Conservation (phyloP, 2,797 vertebrate genomes). For the Staurois parvus region DNA sequence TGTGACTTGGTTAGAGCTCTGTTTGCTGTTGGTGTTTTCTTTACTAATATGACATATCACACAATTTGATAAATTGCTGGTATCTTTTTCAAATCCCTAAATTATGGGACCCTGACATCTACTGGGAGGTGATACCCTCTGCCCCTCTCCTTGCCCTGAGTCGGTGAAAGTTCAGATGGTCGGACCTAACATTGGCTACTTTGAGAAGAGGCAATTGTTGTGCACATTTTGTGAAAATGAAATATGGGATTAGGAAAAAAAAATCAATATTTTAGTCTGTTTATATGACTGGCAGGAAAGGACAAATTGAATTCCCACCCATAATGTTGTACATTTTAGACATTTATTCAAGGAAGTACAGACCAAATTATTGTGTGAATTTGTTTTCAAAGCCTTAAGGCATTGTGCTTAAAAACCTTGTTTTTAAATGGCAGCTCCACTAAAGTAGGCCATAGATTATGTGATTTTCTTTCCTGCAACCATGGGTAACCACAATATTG, state of each 20-base stretch:
- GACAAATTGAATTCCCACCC: too few relatives aligned
- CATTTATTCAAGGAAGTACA: too few relatives aligned
- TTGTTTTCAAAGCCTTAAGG: too few relatives aligned
- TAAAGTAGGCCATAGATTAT: too few relatives aligned
- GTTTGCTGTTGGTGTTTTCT: background rate
- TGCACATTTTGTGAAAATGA: background rate
- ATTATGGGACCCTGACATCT: conserved; percentile 25
- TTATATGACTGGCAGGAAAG: too few relatives aligned
- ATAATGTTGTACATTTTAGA: too few relatives aligned
- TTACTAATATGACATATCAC: conserved; percentile 42
- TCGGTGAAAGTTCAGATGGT: conserved; percentile 20
- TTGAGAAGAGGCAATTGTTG: background rate
- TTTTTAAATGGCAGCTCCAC: too few relatives aligned
- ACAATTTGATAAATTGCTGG: conserved; percentile 48
- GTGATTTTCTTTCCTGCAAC: too few relatives aligned
- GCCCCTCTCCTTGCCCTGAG: background rate
- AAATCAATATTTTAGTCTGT: too few relatives aligned
- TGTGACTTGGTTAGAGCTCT: conserved; percentile 2
- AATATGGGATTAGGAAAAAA: background rate
- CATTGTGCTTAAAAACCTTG: too few relatives aligned
- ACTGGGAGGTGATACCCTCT: conserved; percentile 1
- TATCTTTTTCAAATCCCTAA: conserved; percentile 14
- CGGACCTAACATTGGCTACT: background rate
- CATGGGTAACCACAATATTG: too few relatives aligned
- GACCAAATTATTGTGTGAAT: too few relatives aligned